Percentiles rank a stretch among this genome's conserved stretches.
Conservation (phyloP, 2,888 invertebrate species). For the Crematogaster levior region DNA sequence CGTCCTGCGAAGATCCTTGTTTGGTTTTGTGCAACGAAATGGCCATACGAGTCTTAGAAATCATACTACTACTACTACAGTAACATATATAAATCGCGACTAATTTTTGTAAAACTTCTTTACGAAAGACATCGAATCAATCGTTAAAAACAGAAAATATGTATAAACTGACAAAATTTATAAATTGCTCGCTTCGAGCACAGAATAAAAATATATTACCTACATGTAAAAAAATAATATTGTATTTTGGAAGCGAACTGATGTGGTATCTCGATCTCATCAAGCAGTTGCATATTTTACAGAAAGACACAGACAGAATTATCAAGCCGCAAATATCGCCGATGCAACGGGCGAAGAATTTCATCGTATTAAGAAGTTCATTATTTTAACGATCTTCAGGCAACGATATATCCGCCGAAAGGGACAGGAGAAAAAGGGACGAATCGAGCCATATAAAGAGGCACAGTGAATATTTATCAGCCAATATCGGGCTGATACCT, state of each 20-base stretch:
- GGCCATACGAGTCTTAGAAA: slow-evolving; percentile 2
- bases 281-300: not conserved
- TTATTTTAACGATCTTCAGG: slow-evolving; percentile 34
- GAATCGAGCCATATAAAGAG: slow-evolving; percentile 28
- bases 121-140: not conserved
- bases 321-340: slow-evolving; percentile 2
- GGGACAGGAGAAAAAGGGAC: slow-evolving; percentile 21
- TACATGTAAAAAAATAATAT: not conserved
- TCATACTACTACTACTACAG: not conserved
- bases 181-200: not conserved
- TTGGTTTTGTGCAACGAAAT: slow-evolving; percentile 25
- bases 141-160: not conserved
- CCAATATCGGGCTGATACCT: slow-evolving; percentile 29
- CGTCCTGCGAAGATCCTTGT: slow-evolving; percentile 29
- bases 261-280: not conserved
- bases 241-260: not conserved
- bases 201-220: not conserved
- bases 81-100: no score
- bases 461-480: slow-evolving; percentile 54
- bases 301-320: not conserved
- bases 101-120: not conserved
- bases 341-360: slow-evolving; percentile 11
- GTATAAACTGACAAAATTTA: not conserved
- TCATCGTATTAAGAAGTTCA: slow-evolving; percentile 41
- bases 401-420: slow-evolving; percentile 41